These are phyloP conservation scores for Python bivittatus DNA, from an alignment of 2,113 vertebrate species.

Conservation along the genomic window DNA sequence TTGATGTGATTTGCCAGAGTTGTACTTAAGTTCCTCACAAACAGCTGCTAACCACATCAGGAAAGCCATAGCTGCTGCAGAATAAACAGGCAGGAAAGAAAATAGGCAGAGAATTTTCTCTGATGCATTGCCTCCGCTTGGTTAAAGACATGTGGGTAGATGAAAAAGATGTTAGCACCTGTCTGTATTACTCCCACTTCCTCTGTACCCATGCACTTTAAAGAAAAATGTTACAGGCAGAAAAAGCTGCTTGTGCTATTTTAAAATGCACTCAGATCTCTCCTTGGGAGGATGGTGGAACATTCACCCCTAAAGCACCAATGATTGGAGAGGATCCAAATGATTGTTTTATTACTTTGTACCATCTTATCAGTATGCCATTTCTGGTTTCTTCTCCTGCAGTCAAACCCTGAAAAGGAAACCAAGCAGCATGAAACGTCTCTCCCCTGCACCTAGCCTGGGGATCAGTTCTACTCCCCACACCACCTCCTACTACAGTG, in stretches of 20 bases:
- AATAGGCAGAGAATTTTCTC: not conserved
- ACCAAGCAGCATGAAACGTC: constrained; percentile 58
- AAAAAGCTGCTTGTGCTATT: not conserved
- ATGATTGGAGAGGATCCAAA: not conserved
- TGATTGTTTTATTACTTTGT: not conserved
- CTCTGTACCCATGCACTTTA: not conserved
- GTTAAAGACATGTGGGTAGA: not conserved
- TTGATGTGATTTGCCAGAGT: not conserved
- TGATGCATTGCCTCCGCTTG: not conserved
- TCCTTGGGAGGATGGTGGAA: not conserved
- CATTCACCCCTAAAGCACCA: not conserved
- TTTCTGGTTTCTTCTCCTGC: not conserved
- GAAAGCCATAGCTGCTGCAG: constrained; percentile 57
- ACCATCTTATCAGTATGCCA: too few relatives aligned
- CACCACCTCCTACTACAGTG: constrained; percentile 78
- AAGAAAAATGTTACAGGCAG: not conserved
- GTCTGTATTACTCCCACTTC: not conserved
- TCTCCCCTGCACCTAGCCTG: constrained; percentile 56
- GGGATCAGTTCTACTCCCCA: constrained; percentile 58
- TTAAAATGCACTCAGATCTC: not conserved
- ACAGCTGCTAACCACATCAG: not conserved
- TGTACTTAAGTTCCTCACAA: not conserved
- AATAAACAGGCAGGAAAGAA: constrained; percentile 40
- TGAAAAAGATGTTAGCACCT: not conserved
- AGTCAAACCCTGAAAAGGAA: constrained; percentile 70